A percentile compares a stretch with the other conserved stretches of the same genome.
phyloP scores from a whole-genome alignment of 2,113 vertebrate species.

The Phrynocephalus versicolor region DNA sequence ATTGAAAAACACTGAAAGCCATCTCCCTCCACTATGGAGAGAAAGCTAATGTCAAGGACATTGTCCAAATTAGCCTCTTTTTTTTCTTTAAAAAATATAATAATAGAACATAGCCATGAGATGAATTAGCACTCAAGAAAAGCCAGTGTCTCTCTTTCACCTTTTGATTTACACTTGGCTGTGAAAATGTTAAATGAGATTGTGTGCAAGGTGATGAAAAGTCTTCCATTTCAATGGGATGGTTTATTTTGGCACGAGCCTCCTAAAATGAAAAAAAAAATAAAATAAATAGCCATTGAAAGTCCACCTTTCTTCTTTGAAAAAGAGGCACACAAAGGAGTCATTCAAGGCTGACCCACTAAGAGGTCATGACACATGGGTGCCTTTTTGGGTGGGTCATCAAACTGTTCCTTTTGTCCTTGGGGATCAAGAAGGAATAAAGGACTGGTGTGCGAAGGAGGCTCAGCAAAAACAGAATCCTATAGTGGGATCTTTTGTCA shows the following conservation, averaged over 20 bases:
- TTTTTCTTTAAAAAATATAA: slow-evolving; percentile 15
- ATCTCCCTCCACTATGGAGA: slow-evolving; percentile 44
- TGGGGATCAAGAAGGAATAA: background rate
- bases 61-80: background rate
- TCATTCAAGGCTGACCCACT: background rate
- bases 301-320: background rate
- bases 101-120: slow-evolving; percentile 18
- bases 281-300: background rate
- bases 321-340: background rate
- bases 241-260: background rate
- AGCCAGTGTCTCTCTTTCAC: slow-evolving; percentile 13
- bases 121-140: slow-evolving; percentile 36
- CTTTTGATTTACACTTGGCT: slow-evolving; percentile 50
- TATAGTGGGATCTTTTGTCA: background rate
- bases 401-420: background rate
- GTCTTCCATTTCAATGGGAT: slow-evolving; percentile 3
- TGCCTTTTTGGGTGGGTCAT: background rate
- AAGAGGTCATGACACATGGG: background rate
- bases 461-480: background rate
- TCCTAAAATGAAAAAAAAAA: background rate
- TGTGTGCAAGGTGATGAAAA: slow-evolving; percentile 45
- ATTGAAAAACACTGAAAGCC: slow-evolving; percentile 27
- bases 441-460: background rate
- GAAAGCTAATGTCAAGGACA: slow-evolving; percentile 52
- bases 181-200: slow-evolving; percentile 46